phyloP scores from a whole-genome alignment of 2,113 vertebrate species.

The Cyanoramphus novaezelandiae region DNA sequence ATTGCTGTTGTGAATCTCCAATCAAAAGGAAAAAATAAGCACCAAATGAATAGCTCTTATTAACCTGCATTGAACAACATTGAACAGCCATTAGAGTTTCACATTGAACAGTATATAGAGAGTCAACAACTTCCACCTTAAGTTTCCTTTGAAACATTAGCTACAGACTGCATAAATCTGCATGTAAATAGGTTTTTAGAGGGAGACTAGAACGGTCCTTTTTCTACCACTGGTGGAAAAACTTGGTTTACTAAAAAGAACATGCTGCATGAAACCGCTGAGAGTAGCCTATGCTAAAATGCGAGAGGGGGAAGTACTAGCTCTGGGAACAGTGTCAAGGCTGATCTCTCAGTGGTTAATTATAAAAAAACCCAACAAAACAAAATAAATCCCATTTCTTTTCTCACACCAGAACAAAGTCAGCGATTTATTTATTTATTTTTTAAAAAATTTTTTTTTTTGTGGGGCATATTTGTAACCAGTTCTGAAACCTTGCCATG shows the following conservation, averaged over 20 bases:
- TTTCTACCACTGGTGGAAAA: background rate
- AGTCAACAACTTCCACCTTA: background rate
- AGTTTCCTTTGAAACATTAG: background rate
- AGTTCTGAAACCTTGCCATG: background rate
- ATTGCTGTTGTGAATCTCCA: background rate
- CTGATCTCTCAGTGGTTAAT: background rate
- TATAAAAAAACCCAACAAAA: fast-evolving
- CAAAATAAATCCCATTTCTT: background rate
- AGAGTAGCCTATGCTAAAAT: background rate
- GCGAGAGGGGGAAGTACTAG: fast-evolving
- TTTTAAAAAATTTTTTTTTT: background rate
- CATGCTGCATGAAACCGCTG: background rate
- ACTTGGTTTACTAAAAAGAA: background rate
- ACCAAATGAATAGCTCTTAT: background rate
- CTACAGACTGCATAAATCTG: background rate
- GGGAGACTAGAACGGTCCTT: background rate
- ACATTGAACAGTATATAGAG: background rate
- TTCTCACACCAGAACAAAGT: background rate
- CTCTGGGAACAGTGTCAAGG: background rate
- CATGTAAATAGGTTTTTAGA: background rate
- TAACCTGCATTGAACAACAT: background rate
- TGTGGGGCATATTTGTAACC: background rate
- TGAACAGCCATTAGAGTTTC: background rate
- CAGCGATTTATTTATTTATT: background rate
- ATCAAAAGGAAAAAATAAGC: background rate